phyloP scores from a whole-genome alignment of 2,797 vertebrate genomes.

The Pipistrellus pygmaeus region DNA sequence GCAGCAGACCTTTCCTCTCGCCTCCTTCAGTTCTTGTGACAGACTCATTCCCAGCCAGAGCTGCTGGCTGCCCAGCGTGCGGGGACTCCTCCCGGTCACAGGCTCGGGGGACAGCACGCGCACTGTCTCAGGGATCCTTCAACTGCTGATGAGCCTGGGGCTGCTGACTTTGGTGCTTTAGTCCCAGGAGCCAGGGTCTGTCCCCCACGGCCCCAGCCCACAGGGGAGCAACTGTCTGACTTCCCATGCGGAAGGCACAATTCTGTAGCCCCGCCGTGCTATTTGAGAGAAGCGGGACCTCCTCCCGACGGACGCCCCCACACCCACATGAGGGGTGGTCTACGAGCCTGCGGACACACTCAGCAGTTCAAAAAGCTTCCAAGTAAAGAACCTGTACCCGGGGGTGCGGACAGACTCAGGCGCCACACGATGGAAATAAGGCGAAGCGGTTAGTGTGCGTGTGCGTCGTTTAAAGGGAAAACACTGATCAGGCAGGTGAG shows the following conservation, averaged over 20 bases:
- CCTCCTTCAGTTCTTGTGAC: not conserved
- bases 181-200: not conserved
- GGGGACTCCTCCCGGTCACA: not conserved
- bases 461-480: constrained; percentile 80
- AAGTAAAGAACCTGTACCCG: constrained; percentile 68
- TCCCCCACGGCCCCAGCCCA: not conserved
- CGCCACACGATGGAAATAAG: constrained; percentile 69
- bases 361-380: constrained; percentile 76
- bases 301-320: not conserved
- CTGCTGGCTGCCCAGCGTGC: not conserved
- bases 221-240: not conserved
- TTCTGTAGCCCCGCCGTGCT: not conserved
- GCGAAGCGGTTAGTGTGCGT: constrained; percentile 82
- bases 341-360: not conserved
- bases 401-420: constrained; percentile 52
- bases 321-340: not conserved
- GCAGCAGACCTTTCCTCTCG: not conserved
- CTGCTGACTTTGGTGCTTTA: not conserved
- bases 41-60: not conserved
- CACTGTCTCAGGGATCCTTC: not conserved
- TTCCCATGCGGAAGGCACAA: not conserved
- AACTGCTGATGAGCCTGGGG: not conserved
- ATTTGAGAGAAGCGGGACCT: not conserved
- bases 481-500: constrained; percentile 79
- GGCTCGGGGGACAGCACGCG: fast-evolving